phyloP scores from a whole-genome alignment of 2,797 vertebrate genomes.

The Sarcophilus harrisii region DNA sequence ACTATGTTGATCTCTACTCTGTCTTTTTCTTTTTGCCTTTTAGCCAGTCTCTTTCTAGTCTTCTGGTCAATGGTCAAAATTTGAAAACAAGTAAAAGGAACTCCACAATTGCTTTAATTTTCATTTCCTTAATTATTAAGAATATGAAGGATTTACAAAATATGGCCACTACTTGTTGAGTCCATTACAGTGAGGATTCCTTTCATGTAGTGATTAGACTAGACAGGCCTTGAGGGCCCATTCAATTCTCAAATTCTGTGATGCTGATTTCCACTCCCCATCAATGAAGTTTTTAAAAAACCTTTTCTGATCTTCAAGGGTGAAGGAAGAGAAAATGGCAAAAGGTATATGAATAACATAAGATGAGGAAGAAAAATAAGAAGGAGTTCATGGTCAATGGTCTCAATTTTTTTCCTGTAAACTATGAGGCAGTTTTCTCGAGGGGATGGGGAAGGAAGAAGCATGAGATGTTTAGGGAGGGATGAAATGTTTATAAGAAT shows the following conservation, averaged over 20 bases:
- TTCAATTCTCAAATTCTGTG: background rate
- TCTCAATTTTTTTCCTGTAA: background rate
- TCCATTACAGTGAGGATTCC: background rate
- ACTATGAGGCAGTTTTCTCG: background rate
- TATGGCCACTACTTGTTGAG: background rate
- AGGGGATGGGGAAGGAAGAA: background rate
- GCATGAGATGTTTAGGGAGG: background rate
- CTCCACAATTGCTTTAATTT: background rate
- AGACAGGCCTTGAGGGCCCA: background rate
- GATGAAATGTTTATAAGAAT: background rate
- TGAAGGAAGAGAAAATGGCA: background rate
- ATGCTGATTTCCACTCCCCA: background rate
- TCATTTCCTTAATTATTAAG: background rate
- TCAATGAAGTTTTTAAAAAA: background rate
- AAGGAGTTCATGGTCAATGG: background rate
- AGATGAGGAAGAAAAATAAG: background rate
- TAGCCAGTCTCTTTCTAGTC: background rate
- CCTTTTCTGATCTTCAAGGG: background rate
- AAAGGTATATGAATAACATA: background rate
- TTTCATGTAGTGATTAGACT: background rate
- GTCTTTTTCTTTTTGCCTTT: background rate
- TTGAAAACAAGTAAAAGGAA: background rate
- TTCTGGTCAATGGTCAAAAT: background rate
- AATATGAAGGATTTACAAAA: background rate
- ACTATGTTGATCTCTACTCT: background rate